Percentiles rank a stretch among this genome's conserved stretches.
Evolutionary conservation across 2,888 invertebrate genomes (phyloP).

Genomic region (Papilio protenor): DNA sequence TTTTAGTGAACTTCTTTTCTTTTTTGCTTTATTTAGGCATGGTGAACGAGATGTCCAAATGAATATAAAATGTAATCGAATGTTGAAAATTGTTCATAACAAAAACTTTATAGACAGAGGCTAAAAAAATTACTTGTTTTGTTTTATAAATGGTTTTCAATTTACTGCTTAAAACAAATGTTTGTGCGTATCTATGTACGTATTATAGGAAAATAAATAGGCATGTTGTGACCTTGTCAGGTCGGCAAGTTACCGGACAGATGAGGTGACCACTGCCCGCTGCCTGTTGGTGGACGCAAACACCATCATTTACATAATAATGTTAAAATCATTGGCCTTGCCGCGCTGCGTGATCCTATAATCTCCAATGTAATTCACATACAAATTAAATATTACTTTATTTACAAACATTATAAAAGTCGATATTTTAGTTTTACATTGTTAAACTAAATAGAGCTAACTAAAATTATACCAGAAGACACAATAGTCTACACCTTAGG

Average conservation of each 20-base stretch:
- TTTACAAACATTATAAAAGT: not conserved
- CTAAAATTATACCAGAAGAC: not conserved
- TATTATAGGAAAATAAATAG: slow-evolving; percentile 6
- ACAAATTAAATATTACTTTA: not conserved
- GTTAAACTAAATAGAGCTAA: not conserved
- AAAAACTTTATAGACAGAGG: not conserved
- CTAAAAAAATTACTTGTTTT: not conserved
- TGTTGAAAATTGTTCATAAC: not conserved
- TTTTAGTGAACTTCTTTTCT: slow-evolving; percentile 24
- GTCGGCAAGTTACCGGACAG: slow-evolving; percentile 56
- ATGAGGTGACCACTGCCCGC: slow-evolving; percentile 53
- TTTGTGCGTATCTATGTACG: not conserved
- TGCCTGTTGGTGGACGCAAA: slow-evolving; percentile 50
- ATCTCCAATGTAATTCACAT: not conserved
- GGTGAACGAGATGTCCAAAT: not conserved
- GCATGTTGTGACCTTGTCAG: slow-evolving; percentile 41
- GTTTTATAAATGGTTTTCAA: not conserved
- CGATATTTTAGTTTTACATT: not conserved
- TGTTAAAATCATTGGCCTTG: slow-evolving; percentile 67
- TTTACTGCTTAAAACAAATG: not conserved
- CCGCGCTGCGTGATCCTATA: slow-evolving; percentile 48
- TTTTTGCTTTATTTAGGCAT: not conserved
- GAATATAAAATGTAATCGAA: not conserved
- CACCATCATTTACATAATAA: slow-evolving; percentile 68
- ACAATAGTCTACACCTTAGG: not conserved